These are phyloP conservation scores for Falco biarmicus DNA, from an alignment of 2,797 vertebrate genomes.

Conservation along the genomic window DNA sequence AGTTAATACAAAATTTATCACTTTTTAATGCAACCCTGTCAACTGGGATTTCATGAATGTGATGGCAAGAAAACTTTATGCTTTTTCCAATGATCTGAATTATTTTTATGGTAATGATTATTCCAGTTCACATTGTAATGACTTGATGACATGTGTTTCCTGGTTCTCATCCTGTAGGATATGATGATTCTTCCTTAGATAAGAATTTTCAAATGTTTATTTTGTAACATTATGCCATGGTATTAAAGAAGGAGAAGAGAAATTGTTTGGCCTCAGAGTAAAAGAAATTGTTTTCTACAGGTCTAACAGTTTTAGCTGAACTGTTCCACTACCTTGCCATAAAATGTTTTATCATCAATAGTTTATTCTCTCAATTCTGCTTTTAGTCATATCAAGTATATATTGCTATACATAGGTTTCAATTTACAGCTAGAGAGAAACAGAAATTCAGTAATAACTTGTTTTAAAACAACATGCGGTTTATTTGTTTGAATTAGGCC, in stretches of 20 bases:
- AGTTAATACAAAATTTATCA: neutral
- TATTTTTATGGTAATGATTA: slow-evolving; percentile 9
- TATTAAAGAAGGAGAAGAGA: neutral
- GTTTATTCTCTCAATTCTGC: neutral
- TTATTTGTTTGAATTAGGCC: neutral
- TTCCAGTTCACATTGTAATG: neutral
- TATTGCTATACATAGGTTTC: neutral
- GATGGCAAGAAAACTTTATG: neutral
- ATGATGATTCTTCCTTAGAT: slow-evolving; percentile 11
- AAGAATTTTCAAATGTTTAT: slow-evolving; percentile 13
- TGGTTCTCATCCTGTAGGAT: neutral
- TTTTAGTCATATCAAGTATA: neutral
- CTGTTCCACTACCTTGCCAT: neutral
- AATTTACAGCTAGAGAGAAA: neutral
- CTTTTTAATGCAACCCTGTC: neutral
- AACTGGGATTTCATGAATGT: neutral
- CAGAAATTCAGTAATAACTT: neutral
- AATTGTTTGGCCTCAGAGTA: neutral
- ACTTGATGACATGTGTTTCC: neutral
- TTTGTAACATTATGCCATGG: neutral
- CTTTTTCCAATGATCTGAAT: neutral
- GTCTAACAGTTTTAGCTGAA: neutral
- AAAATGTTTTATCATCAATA: neutral
- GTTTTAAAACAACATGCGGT: neutral
- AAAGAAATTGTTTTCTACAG: neutral